Evolutionary conservation across 2,888 invertebrate genomes (phyloP).

Genomic region (Meiosimyza platycephala): DNA sequence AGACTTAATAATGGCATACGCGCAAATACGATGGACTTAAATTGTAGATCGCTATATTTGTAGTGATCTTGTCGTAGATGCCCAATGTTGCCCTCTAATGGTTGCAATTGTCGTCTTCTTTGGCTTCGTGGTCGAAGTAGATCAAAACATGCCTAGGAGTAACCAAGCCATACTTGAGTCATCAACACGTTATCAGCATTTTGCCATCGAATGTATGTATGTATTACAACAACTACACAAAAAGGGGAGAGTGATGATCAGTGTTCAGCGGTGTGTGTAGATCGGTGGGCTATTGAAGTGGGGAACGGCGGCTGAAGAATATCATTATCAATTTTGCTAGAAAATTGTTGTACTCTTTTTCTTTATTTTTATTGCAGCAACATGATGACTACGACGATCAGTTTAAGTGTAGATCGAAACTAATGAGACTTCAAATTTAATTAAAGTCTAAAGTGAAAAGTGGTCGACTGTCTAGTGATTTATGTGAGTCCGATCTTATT

Average conservation of each 20-base stretch:
- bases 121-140: not conserved
- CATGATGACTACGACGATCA: not conserved
- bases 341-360: too few relatives aligned
- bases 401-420: slow-evolving; percentile 1
- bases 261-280: too few relatives aligned
- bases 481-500: not conserved
- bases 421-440: slow-evolving; percentile 19
- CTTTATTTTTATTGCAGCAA: too few relatives aligned
- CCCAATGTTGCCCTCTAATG: slow-evolving; percentile 12
- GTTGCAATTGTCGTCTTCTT: slow-evolving; percentile 11
- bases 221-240: too few relatives aligned
- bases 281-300: too few relatives aligned
- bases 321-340: too few relatives aligned
- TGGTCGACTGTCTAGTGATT: too few relatives aligned
- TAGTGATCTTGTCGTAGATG: not conserved
- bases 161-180: slow-evolving; percentile 47
- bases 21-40: too few relatives aligned
- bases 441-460: slow-evolving; percentile 11
- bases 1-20: slow-evolving; percentile 11
- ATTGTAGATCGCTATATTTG: too few relatives aligned
- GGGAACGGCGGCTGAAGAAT: too few relatives aligned
- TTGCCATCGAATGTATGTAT: slow-evolving; percentile 41
- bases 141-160: not conserved
- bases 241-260: too few relatives aligned
- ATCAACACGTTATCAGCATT: slow-evolving; percentile 51